Evolutionary conservation across 2,113 vertebrate genomes (phyloP).

Genomic region (Grantiella picta): DNA sequence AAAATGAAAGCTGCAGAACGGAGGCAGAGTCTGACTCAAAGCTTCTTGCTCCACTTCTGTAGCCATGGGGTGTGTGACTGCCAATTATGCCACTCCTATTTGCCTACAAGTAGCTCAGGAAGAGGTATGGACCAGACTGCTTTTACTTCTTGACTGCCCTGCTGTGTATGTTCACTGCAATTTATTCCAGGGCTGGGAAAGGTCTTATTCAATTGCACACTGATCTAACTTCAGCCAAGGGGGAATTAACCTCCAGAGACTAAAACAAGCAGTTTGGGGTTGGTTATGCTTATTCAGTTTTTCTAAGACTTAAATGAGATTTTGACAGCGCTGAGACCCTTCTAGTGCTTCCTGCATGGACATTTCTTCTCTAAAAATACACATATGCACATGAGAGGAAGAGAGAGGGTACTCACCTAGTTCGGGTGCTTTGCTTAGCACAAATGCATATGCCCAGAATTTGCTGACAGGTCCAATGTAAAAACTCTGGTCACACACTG

Average conservation of each 20-base stretch:
- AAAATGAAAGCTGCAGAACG: neutral
- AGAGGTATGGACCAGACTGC: neutral
- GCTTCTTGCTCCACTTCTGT: neutral
- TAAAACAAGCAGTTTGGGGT: neutral
- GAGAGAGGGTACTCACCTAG: slow-evolving; percentile 84
- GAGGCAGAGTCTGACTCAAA: neutral
- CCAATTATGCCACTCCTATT: rapidly evolving
- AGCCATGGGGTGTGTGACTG: neutral
- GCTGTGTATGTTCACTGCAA: neutral
- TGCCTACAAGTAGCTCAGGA: neutral
- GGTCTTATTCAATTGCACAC: neutral
- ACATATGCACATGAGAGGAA: neutral
- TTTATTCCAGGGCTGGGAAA: neutral
- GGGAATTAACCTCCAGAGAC: neutral
- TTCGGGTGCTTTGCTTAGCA: slow-evolving; percentile 98
- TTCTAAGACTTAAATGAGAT: neutral
- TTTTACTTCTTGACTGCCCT: neutral
- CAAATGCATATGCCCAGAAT: slow-evolving; percentile 99
- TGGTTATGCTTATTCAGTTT: neutral
- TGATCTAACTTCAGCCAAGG: neutral
- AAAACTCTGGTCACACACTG: slow-evolving; percentile 98
- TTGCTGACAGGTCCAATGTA: slow-evolving; percentile 99
- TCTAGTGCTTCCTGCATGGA: neutral
- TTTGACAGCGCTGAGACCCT: neutral
- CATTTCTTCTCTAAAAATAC: neutral